These are phyloP conservation scores for Tachyglossus aculeatus DNA, from an alignment of 2,797 vertebrate species.

Conservation along the genomic window DNA sequence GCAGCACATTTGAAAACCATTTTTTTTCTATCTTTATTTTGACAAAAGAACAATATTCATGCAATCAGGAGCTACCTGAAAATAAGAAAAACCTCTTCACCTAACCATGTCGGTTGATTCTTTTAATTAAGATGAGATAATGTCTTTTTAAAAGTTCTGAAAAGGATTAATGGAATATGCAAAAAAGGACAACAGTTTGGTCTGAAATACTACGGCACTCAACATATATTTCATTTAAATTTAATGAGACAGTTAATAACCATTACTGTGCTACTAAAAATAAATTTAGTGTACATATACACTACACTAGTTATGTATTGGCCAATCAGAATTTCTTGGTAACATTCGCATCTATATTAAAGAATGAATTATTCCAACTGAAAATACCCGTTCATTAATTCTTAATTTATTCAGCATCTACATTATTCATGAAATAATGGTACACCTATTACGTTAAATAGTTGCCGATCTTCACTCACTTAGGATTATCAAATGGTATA, in stretches of 20 bases:
- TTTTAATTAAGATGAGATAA: neutral
- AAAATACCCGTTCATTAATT: slow-evolving; percentile 8
- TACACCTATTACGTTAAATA: slow-evolving; percentile 14
- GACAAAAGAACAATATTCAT: neutral
- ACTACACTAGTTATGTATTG: neutral
- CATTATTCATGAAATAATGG: neutral
- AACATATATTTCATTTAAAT: neutral
- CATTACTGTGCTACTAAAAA: neutral
- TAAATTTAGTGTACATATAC: slow-evolving; percentile 2
- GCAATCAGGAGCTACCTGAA: neutral
- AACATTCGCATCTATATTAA: neutral
- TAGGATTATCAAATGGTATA: slow-evolving; percentile 30
- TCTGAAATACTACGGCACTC: slow-evolving; percentile 13
- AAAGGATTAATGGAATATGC: neutral
- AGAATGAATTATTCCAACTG: slow-evolving; percentile 5
- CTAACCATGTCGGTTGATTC: neutral
- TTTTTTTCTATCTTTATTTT: neutral
- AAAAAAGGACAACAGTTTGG: neutral
- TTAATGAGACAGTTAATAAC: neutral
- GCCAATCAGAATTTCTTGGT: neutral
- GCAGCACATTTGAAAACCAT: neutral
- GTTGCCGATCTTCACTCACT: slow-evolving; percentile 9
- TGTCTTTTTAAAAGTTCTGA: neutral
- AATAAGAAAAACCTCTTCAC: neutral
- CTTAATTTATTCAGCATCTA: slow-evolving; percentile 10